Evolutionary conservation across 2,113 vertebrate genomes (phyloP), one percentile per base, ranked within the genome.

Genomic region (Rhabdornis inornatus): DNA sequence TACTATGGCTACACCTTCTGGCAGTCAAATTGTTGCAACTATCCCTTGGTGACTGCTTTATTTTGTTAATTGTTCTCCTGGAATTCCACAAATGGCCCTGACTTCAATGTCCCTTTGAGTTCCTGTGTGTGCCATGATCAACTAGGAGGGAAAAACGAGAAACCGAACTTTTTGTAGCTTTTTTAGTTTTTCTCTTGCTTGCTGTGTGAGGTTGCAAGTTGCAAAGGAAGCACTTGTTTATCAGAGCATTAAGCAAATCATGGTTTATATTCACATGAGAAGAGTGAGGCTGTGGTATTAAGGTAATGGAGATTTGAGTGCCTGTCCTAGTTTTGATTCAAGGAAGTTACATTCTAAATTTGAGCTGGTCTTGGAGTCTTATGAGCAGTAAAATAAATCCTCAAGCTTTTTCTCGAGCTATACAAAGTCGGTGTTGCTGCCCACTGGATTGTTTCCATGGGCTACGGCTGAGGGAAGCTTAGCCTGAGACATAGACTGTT

Each of bases 1-100:
- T 47, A 66, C 87, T 89, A 56, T 95, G 89, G 72, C 87, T 95
- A 84, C 65, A 66, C 74, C 87, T 92, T 94, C 95, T 78, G 87
- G 81, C 64, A 59, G 81, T 15, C 35, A 59, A 30, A 74, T 50
- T 59, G 23, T 61, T 89, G 87, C 87, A 95, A 13, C 30, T 7
- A 1, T 60, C 16, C 66, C 40, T 33, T 9, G 44, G 13, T 33
- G 42, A 47, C 33, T 42, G 30, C 16, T 64, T 74, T 24, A 50
- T 84, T 87, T 75, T 84, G 42, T 64, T 87, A 68, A 75, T 66
- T 55, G 6, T 33, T 92, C 44, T 52, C 50, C 15, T 70, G 42
- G 19, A 47, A 50, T 11, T 49, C 20, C 55, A 71, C 24, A 18
- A 55, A 9, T 0, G 0, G 20, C 33, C 10, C 10, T 50, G 39